A percentile compares a stretch with the other conserved stretches of the same genome.
These are phyloP conservation scores for Boloria selene DNA, from an alignment of 2,888 invertebrate genomes.

Conservation along the genomic window DNA sequence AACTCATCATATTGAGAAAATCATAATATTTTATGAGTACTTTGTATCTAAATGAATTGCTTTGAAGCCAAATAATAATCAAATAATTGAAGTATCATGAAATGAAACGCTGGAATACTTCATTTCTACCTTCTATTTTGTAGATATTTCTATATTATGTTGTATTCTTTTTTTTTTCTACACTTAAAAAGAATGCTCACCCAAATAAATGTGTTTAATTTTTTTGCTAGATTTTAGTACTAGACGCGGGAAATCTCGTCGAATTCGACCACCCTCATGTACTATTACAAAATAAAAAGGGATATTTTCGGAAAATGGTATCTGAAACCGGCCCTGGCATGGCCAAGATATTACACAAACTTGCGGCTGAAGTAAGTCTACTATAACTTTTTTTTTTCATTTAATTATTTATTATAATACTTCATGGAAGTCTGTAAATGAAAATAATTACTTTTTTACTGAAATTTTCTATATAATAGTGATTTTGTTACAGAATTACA, in stretches of 20 bases:
- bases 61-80: too few relatives aligned
- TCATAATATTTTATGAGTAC: not conserved
- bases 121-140: too few relatives aligned
- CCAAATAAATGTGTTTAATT: not conserved
- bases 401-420: too few relatives aligned
- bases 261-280: conserved; percentile 89
- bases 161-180: too few relatives aligned
- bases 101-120: too few relatives aligned
- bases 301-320: conserved; percentile 84
- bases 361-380: conserved; percentile 82
- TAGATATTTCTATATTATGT: too few relatives aligned
- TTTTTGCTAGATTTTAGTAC: conserved; percentile 77
- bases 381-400: not conserved
- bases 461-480: not conserved
- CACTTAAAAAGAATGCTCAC: too few relatives aligned
- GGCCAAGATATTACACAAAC: conserved; percentile 81
- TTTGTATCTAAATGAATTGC: too few relatives aligned
- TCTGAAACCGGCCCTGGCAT: conserved; percentile 84
- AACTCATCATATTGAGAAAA: too few relatives aligned
- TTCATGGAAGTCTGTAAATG: too few relatives aligned
- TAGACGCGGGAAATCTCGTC: conserved; percentile 83
- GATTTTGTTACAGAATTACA: conserved; percentile 55
- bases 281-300: conserved; percentile 80
- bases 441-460: too few relatives aligned
- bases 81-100: too few relatives aligned